Percentiles rank a stretch among this genome's conserved stretches.
phyloP scores from a whole-genome alignment of 2,797 vertebrate species.

The Myotis findleyi region DNA sequence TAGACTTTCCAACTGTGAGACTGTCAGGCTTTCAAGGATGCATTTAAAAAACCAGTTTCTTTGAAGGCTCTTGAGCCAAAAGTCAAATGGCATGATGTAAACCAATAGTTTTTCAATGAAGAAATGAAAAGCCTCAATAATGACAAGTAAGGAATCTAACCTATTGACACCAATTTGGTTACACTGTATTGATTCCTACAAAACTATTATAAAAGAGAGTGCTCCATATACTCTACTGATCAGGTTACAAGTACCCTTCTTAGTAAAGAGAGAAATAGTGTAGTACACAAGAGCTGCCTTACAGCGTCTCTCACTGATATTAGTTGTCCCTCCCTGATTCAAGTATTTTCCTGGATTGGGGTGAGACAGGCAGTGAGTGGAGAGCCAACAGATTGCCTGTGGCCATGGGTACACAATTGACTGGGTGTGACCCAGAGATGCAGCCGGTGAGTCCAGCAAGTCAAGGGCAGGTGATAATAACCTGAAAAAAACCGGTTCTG shows the following conservation, averaged over 20 bases:
- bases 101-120: slow-evolving; percentile 53
- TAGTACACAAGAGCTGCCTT: neutral
- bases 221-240: neutral
- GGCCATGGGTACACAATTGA: neutral
- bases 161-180: slow-evolving; percentile 65
- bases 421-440: neutral
- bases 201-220: slow-evolving; percentile 47
- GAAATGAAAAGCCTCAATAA: slow-evolving; percentile 63
- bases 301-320: neutral
- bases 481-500: neutral
- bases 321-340: neutral
- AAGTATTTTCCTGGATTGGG: neutral
- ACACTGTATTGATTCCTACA: slow-evolving; percentile 47
- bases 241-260: neutral
- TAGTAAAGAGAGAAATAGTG: neutral
- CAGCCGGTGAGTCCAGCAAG: neutral
- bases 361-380: neutral
- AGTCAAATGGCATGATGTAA: slow-evolving; percentile 62
- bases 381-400: neutral
- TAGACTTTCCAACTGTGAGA: neutral
- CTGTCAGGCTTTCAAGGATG: slow-evolving; percentile 20
- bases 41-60: slow-evolving; percentile 56
- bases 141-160: slow-evolving; percentile 57
- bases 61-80: slow-evolving; percentile 63
- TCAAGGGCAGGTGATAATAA: neutral